A percentile compares a stretch with the other conserved stretches of the same genome.
phyloP scores from a whole-genome alignment of 2,888 invertebrate species.

The Oscheius sp. region DNA sequence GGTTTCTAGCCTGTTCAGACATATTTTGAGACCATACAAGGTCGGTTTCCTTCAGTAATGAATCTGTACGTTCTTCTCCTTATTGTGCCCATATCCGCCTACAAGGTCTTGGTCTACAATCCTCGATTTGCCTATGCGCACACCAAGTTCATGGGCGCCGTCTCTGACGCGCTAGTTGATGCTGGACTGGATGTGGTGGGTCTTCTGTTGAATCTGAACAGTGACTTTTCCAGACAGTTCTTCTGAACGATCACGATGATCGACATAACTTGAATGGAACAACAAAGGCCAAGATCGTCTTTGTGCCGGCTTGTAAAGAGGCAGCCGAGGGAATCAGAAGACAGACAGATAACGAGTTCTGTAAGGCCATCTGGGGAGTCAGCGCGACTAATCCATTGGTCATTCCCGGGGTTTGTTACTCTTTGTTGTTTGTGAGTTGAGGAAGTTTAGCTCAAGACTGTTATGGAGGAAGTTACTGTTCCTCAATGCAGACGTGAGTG shows the following conservation, averaged over 20 bases:
- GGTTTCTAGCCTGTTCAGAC: no score
- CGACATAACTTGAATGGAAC: constrained; percentile 13
- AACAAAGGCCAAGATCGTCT: constrained; percentile 15
- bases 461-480: constrained; percentile 14
- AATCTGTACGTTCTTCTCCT: background rate
- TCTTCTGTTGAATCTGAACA: background rate
- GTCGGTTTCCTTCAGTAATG: constrained; percentile 1
- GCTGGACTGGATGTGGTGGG: constrained; percentile 23
- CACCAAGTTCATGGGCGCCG: constrained; percentile 19
- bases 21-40: no score
- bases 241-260: constrained; percentile 26
- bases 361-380: constrained; percentile 17
- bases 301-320: constrained; percentile 13
- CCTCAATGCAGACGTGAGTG: constrained; percentile 25
- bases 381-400: constrained; percentile 5
- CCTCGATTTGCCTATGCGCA: constrained; percentile 28
- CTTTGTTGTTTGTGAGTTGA: background rate
- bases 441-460: constrained; percentile 9
- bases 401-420: constrained; percentile 4
- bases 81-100: background rate
- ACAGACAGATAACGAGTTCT: constrained; percentile 18
- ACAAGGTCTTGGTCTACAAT: constrained; percentile 32
- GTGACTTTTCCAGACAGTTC: constrained; percentile 16
- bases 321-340: background rate
- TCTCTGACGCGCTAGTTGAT: constrained; percentile 22